Percentiles rank a stretch among this genome's conserved stretches.
These are phyloP conservation scores for Musca domestica DNA, from an alignment of 1,140 invertebrate species.

Conservation along the genomic window DNA sequence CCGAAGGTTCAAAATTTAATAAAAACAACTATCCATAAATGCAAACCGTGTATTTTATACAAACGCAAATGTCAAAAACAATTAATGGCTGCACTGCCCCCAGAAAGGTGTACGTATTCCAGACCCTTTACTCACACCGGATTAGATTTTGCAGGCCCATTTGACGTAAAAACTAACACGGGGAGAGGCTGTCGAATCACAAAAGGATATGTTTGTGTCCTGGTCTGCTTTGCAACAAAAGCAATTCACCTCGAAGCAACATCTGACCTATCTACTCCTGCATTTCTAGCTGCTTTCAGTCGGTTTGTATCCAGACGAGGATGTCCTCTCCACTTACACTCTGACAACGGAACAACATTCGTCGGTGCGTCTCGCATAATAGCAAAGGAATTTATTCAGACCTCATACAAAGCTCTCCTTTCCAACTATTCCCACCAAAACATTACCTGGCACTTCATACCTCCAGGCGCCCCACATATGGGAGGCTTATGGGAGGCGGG, in stretches of 20 bases:
- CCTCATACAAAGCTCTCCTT: neutral
- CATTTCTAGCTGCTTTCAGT: conserved; percentile 47
- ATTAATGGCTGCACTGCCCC: too few species aligned
- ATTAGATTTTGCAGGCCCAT: conserved; percentile 41
- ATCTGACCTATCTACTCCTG: conserved; percentile 39
- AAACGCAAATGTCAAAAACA: too few species aligned
- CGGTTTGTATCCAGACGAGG: conserved; percentile 45
- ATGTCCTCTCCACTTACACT: too few species aligned
- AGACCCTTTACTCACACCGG: too few species aligned
- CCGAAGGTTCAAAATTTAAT: too few species aligned
- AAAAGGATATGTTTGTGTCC: conserved; percentile 50
- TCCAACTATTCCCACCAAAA: neutral
- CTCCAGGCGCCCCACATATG: conserved; percentile 30
- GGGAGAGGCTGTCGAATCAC: conserved; percentile 30
- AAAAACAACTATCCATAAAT: too few species aligned
- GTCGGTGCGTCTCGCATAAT: conserved; percentile 22
- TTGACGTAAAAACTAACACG: conserved; percentile 26
- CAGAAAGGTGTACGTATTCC: too few species aligned
- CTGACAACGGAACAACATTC: conserved; percentile 39
- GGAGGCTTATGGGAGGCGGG: too few species aligned
- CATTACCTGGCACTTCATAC: neutral
- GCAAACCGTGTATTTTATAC: too few species aligned
- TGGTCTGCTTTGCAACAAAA: conserved; percentile 45
- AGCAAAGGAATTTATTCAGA: neutral
- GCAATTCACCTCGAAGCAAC: too few species aligned